phyloP scores from a whole-genome alignment of 2,888 invertebrate genomes.

The Oxystoma pomonae region DNA sequence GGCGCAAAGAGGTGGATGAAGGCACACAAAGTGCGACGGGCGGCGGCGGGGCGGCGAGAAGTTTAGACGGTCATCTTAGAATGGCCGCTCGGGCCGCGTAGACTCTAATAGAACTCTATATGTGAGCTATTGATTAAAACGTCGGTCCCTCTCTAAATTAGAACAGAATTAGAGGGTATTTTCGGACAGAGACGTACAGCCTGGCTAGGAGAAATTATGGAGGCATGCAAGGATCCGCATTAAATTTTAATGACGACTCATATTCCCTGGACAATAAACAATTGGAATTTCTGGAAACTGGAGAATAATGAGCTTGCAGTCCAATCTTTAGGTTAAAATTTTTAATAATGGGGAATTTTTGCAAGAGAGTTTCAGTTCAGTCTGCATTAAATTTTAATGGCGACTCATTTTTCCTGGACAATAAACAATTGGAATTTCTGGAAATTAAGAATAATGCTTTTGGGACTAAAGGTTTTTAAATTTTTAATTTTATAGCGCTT shows the following conservation, averaged over 20 bases:
- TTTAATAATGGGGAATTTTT: too few species aligned
- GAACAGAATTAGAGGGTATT: slow-evolving; percentile 38
- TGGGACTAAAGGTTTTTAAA: too few species aligned
- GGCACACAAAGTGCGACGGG: not conserved
- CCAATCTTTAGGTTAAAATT: too few species aligned
- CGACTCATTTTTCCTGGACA: not conserved
- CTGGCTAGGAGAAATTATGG: not conserved
- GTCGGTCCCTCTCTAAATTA: slow-evolving; percentile 38
- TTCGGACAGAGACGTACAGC: slow-evolving; percentile 18
- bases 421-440: not conserved
- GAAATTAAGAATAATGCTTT: too few species aligned
- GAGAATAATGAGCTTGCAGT: too few species aligned
- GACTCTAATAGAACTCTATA: slow-evolving; percentile 33
- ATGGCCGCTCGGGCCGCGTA: slow-evolving; percentile 26
- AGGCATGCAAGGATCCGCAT: not conserved
- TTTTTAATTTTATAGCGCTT: too few species aligned
- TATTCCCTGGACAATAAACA: not conserved
- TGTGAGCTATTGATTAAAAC: slow-evolving; percentile 44
- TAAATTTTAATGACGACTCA: not conserved
- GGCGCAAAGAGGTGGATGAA: not conserved
- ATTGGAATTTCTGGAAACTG: too few species aligned
- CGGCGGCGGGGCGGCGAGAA: slow-evolving; percentile 11
- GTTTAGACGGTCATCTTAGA: slow-evolving; percentile 31
- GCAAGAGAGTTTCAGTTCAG: too few species aligned
- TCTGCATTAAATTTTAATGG: not conserved